Evolutionary conservation across 2,888 invertebrate species (phyloP), one percentile per base, ranked within the genome.

Genomic region (Malachius bipustulatus): DNA sequence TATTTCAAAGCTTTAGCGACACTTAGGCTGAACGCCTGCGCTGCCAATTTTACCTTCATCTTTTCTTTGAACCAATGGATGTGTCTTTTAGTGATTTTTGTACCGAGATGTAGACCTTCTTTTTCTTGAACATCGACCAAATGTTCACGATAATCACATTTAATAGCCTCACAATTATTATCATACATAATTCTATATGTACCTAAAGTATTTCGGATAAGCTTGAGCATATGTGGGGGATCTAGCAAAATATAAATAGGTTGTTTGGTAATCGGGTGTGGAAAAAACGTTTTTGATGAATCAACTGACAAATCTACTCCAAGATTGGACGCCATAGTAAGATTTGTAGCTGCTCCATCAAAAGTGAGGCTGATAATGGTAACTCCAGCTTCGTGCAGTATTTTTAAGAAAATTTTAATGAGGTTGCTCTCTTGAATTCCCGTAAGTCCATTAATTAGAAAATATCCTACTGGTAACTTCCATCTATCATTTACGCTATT

Each of bases 381-480:
- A 9, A 34, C 26, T 14, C 30, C 31, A 14, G 15, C 28, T 13
- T 40, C 37, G 32, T 30, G n/a, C 10, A 10, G 14, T 2, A 12
- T 10, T 16, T 36, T 19, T 11, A 30, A 14, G 2, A 11, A 24
- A n/a, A 29, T 13, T 8, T 11, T 12, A 13, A 35, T 4, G 19
- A 37, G 16, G 9, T 9, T 11, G 2, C 8, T 44, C 35, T 48
- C 47, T 35, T 41, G 44, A 39, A 48, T 38, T 2, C 44, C 47
- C 10, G 16, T 38, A 3, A 55, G 30, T n/a, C 49, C 46, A n/a
- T 43, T 27, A 16, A 46, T 42, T 14, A 56, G 44, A 44, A 55
- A 58, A 36, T 56, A 56, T 1, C 50, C 55, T 8, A 57, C 42
- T 13, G 53, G 56, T 12, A 57, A 30, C 45, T 56, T 55, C 50